Evolutionary conservation across 2,113 vertebrate species (phyloP).

Genomic region (Climacteris rufus): DNA sequence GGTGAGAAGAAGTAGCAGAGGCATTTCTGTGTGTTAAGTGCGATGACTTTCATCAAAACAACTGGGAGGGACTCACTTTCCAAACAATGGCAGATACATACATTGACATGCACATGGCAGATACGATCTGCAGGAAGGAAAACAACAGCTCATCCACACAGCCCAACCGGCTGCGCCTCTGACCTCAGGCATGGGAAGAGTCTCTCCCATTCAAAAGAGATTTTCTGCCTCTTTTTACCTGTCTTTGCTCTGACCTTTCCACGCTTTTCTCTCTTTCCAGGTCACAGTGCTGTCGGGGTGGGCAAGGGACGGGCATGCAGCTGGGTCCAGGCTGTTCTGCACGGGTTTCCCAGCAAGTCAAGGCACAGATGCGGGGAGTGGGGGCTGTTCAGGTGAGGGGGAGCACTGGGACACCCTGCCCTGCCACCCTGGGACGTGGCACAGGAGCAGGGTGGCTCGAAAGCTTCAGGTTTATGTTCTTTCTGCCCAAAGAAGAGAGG

Average conservation of each 20-base stretch:
- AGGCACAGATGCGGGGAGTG: neutral
- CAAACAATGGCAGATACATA: neutral
- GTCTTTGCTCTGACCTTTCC: neutral
- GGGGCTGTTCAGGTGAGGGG: neutral
- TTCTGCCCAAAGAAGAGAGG: neutral
- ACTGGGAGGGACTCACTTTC: neutral
- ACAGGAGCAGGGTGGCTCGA: neutral
- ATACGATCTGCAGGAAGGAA: neutral
- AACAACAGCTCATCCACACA: neutral
- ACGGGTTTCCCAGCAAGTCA: neutral
- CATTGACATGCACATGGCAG: neutral
- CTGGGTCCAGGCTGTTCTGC: neutral
- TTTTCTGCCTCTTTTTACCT: neutral
- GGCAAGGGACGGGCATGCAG: neutral
- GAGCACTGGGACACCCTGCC: neutral
- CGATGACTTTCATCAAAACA: neutral
- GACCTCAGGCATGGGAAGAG: neutral
- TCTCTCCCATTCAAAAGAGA: neutral
- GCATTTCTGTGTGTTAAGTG: neutral
- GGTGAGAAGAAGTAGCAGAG: constrained; percentile 8
- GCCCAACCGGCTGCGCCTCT: neutral
- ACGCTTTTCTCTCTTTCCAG: neutral
- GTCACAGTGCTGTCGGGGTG: neutral
- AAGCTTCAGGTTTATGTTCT: neutral
- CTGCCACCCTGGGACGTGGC: rapidly evolving